A percentile compares a stretch with the other conserved stretches of the same genome.
These are phyloP conservation scores for Drosophila yakuba DNA, from an alignment of 1,140 invertebrate species.

Conservation along the genomic window DNA sequence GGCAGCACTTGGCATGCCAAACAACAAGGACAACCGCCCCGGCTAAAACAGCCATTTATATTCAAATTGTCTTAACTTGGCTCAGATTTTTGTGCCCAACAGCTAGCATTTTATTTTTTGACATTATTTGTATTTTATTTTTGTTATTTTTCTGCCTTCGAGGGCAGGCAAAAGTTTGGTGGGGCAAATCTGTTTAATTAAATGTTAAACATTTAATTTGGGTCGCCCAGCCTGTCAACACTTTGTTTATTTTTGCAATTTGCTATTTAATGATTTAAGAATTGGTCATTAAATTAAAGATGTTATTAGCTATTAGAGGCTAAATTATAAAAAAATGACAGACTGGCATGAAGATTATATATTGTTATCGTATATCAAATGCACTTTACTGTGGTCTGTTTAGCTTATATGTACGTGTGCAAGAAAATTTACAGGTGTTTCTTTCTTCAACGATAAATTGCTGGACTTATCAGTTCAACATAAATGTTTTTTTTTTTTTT, in stretches of 20 bases:
- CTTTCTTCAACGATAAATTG: constrained; percentile 2
- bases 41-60: constrained; percentile 66
- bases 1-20: constrained; percentile 67
- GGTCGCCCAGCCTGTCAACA: background rate
- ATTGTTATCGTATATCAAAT: background rate
- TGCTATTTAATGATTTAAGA: no score
- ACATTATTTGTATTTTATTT: constrained; percentile 21
- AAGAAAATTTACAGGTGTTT: constrained; percentile 14
- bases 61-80: constrained; percentile 67
- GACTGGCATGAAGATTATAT: background rate
- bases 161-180: constrained; percentile 31
- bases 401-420: no score
- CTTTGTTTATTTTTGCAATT: constrained; percentile 2
- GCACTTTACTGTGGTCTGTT: background rate
- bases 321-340: background rate
- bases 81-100: constrained; percentile 45
- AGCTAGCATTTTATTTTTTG: constrained; percentile 1
- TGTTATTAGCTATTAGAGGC: no score
- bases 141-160: constrained; percentile 12
- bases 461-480: constrained; percentile 16
- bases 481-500: background rate
- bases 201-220: constrained; percentile 50
- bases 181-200: constrained; percentile 44
- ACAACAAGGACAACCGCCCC: constrained; percentile 23
- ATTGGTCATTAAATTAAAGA: no score